Evolutionary conservation across 2,888 invertebrate species (phyloP).

Genomic region (Dasypolia templi): DNA sequence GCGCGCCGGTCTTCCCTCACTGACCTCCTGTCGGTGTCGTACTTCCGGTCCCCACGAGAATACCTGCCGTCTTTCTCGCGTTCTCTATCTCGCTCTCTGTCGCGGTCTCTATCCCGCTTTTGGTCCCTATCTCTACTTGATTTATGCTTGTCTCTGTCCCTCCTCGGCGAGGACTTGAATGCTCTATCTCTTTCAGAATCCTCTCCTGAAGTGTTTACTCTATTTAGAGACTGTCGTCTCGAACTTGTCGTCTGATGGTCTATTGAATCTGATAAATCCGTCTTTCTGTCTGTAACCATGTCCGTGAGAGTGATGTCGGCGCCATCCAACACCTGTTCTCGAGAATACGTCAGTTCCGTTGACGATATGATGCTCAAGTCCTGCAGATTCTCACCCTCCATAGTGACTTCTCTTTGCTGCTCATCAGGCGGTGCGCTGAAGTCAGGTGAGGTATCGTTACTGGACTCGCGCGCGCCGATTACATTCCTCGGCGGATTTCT

Average conservation of each 20-base stretch:
- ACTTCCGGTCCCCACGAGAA: constrained; percentile 81
- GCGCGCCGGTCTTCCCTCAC: constrained; percentile 76
- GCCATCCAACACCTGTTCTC: constrained; percentile 89
- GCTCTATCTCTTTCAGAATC: constrained; percentile 86
- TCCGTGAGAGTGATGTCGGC: constrained; percentile 81
- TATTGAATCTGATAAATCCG: constrained; percentile 78
- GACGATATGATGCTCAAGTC: constrained; percentile 84
- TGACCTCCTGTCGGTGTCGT: constrained; percentile 77
- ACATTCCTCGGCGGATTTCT: constrained; percentile 77
- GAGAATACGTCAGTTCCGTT: constrained; percentile 79
- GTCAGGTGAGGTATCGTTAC: constrained; percentile 74
- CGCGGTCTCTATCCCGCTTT: constrained; percentile 72
- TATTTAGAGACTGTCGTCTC: constrained; percentile 79
- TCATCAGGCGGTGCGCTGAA: constrained; percentile 76
- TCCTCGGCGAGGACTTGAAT: constrained; percentile 81
- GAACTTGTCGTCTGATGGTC: constrained; percentile 79
- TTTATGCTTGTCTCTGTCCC: constrained; percentile 81
- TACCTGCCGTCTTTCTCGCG: constrained; percentile 80
- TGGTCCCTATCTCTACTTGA: constrained; percentile 76
- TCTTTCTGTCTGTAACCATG: constrained; percentile 68
- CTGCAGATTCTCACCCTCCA: constrained; percentile 91
- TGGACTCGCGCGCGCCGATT: constrained; percentile 75
- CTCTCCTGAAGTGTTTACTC: constrained; percentile 83
- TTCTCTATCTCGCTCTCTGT: constrained; percentile 75
- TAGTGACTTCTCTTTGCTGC: constrained; percentile 89